Evolutionary conservation across 2,888 invertebrate genomes (phyloP), one percentile per base, ranked within the genome.

Genomic region (Anarsia innoxiella): DNA sequence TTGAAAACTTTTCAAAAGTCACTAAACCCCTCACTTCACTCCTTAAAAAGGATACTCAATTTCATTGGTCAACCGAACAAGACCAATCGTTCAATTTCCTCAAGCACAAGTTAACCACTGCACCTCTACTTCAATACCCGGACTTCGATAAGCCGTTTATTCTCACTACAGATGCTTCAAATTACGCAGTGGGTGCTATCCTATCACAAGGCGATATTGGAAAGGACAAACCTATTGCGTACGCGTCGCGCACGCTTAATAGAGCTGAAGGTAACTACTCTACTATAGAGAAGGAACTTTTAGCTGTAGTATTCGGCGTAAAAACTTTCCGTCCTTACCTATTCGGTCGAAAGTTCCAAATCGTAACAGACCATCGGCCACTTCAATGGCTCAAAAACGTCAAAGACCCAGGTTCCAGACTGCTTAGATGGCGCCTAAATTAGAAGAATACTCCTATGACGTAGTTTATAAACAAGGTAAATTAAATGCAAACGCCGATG

Each of bases 151-250:
- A 45, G 39, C 45, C 49, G 14, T 64, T 64, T 27, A 27, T 56
- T 3, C 23, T 65, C 1, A 57, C 56, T 0, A 53, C 51, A 0
- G 60, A 61, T 31, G 57, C 60, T 1, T 52, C 50, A 1, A 43
- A 46, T 10, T 16, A 45, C 26, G 54, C 51, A 1, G 31, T 54
- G 9, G 39, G 40, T 3, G 47, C 47, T 1, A 27, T 51, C 0
- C 31, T 51, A 9, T 48, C 49, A 1, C 49, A 52, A 39, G 33
- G 33, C 12, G 4, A 12, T 5, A 14, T 33, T 10, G 33, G 26
- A 11, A 6, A 14, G 12, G 32, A 11, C 6, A 5, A 1, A 23
- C 50, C 45, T n/a, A 45, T 49, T 3, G 45, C 49, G 2, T 49
- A 46, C 13, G 52, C 53, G 3, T 51, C 49, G 0, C 41, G 56